Conservation (phyloP, 1,140 invertebrate genomes). For the Cydia pomonella region DNA sequence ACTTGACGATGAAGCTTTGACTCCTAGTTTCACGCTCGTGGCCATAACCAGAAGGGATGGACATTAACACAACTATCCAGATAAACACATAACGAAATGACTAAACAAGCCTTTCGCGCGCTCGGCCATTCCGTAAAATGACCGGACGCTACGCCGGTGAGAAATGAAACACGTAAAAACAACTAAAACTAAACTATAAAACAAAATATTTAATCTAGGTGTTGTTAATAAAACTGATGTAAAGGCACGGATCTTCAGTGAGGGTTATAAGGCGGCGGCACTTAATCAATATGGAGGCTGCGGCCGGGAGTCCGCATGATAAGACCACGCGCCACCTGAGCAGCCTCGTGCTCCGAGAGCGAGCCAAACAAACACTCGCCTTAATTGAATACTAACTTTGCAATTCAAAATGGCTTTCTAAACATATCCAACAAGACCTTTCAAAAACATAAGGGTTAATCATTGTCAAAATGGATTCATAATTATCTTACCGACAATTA, state of each 20-base stretch:
- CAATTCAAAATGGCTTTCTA: neutral
- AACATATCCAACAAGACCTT: neutral
- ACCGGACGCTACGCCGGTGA: neutral
- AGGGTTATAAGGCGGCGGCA: neutral
- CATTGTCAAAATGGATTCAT: neutral
- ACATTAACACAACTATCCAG: constrained; percentile 10
- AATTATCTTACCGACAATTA: neutral
- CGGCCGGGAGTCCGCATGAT: constrained; percentile 13
- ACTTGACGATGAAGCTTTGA: neutral
- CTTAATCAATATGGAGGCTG: constrained; percentile 20
- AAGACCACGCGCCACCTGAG: constrained; percentile 25
- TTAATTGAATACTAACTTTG: constrained; percentile 21
- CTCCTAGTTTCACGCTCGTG: neutral
- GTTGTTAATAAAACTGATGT: neutral
- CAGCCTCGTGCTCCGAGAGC: neutral
- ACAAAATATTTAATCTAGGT: neutral
- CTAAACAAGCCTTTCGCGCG: constrained; percentile 2
- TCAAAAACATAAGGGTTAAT: neutral
- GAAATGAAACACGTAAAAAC: neutral
- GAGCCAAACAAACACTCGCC: constrained; percentile 24
- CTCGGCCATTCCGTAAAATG: constrained; percentile 13
- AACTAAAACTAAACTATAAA: neutral
- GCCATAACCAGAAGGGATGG: constrained; percentile 6
- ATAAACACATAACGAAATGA: constrained; percentile 25
- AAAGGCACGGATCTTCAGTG: neutral